A percentile compares a stretch with the other conserved stretches of the same genome.
phyloP scores from a whole-genome alignment of 2,888 invertebrate species.

The Lepidocyrtinus sp. region DNA sequence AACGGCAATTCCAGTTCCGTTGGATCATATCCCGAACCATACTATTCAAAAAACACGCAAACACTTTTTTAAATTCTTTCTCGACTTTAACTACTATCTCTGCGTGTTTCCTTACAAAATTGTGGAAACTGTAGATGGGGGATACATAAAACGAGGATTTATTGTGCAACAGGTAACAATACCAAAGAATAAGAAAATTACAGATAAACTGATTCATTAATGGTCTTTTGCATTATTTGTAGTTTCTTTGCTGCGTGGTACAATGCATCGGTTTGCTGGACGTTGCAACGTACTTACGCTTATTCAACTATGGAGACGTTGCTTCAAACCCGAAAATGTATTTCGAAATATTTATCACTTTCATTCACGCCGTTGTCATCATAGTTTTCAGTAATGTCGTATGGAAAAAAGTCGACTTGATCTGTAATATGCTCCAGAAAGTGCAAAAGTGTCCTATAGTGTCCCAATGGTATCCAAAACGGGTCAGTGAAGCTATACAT shows the following conservation, averaged over 20 bases:
- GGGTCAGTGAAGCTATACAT: background rate
- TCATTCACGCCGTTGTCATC: background rate
- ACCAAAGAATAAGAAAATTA: no score
- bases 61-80: constrained; percentile 34
- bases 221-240: background rate
- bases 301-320: background rate
- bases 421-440: background rate
- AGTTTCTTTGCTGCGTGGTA: constrained; percentile 14
- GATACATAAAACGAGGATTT: constrained; percentile 5
- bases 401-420: background rate
- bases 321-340: constrained; percentile 22
- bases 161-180: constrained; percentile 35
- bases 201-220: no score
- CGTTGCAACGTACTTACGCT: background rate
- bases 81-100: constrained; percentile 27
- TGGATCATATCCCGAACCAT: background rate
- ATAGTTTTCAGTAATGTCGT: background rate
- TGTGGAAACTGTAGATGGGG: constrained; percentile 12
- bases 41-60: background rate
- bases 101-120: constrained; percentile 43
- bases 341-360: constrained; percentile 23
- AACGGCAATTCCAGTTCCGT: background rate
- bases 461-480: constrained; percentile 31
- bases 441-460: constrained; percentile 35
- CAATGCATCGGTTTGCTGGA: constrained; percentile 1